Evolutionary conservation across 2,888 invertebrate species (phyloP), one percentile per base, ranked within the genome.

Genomic region (Acrobasis consociella): DNA sequence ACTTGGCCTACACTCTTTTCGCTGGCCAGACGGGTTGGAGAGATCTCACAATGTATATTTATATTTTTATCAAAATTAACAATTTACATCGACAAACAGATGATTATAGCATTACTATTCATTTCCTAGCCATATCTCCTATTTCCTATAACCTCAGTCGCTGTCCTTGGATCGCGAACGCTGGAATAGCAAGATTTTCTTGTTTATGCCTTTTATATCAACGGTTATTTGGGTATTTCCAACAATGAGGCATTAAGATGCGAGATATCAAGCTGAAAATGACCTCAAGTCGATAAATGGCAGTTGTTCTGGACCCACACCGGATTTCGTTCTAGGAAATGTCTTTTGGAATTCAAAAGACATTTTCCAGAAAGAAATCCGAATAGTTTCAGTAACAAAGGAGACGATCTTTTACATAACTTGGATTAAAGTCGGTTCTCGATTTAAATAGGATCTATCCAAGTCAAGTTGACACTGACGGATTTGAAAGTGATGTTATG

Each of bases 151-250:
- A 56, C 22, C 56, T 42, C 9, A 42, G 17, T 8, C 2, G 8
- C 10, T 5, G 56, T 56, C 56, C 56, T 56, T 56, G 56, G 39
- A 11, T 42, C 56, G 22, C 42, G 52, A 42, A 16, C 17, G 39
- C 42, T 13, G 42, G 13, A 56, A 56, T 42, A 46, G 56, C 17
- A 42, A 56, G 42, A 56, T 59, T 38, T 38, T 15, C 59, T 59
- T 59, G 38, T 59, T 59, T 59, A 59, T 50, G 50, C 38, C 50
- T 15, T 49, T 59, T 59, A 59, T 59, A 38, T 38, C 22, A 49
- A 49, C 49, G n/a, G 31, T 59, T 38, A 42, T 42, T 56, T 42
- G 56, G 37, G 42, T 56, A 56, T 42, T 42, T 56, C 17, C 16
- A 56, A 56, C 42, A 42, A 56, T 22, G 56, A 46, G 22, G 11